Percentiles rank a stretch among this genome's conserved stretches.
These are phyloP conservation scores for Muraenolepis orangiensis DNA, from an alignment of 2,797 vertebrate genomes.

Conservation along the genomic window DNA sequence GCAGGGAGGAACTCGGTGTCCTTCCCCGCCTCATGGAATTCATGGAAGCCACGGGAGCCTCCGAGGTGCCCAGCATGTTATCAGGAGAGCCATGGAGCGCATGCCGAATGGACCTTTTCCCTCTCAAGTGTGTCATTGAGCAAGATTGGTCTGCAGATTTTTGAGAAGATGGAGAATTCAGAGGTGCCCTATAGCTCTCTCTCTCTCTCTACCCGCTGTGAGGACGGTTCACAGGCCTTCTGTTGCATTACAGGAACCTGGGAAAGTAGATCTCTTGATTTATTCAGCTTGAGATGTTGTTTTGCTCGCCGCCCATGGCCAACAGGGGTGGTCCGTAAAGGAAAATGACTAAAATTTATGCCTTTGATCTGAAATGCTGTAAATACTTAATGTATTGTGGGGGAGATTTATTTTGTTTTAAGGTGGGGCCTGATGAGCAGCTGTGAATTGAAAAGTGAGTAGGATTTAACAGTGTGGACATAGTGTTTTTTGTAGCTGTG, in stretches of 20 bases:
- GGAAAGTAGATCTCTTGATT: constrained; percentile 23
- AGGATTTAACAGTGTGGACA: constrained; percentile 15
- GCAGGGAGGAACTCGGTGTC: constrained; percentile 27
- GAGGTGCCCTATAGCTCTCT: background rate
- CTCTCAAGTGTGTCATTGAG: constrained; percentile 44
- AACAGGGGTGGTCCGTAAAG: constrained; percentile 23
- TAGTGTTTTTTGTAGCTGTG: constrained; percentile 21
- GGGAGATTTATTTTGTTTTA: constrained; percentile 45
- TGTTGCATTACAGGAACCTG: background rate
- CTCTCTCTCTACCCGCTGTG: no score
- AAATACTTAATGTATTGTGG: constrained; percentile 52
- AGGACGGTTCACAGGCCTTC: background rate
- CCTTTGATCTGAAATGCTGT: constrained; percentile 39
- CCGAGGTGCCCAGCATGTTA: constrained; percentile 47
- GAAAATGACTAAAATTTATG: constrained; percentile 28
- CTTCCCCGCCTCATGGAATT: constrained; percentile 40
- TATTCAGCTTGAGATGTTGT: constrained; percentile 15
- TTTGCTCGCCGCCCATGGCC: constrained; percentile 5
- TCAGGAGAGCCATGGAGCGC: constrained; percentile 38
- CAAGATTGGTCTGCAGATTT: constrained; percentile 42
- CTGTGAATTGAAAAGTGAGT: constrained; percentile 24
- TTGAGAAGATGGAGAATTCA: constrained; percentile 24
- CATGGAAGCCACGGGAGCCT: constrained; percentile 33
- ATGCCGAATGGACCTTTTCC: constrained; percentile 31
- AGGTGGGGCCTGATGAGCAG: constrained; percentile 35